These are phyloP conservation scores for Hybognathus amarus DNA, from an alignment of 2,797 vertebrate genomes.

Conservation along the genomic window DNA sequence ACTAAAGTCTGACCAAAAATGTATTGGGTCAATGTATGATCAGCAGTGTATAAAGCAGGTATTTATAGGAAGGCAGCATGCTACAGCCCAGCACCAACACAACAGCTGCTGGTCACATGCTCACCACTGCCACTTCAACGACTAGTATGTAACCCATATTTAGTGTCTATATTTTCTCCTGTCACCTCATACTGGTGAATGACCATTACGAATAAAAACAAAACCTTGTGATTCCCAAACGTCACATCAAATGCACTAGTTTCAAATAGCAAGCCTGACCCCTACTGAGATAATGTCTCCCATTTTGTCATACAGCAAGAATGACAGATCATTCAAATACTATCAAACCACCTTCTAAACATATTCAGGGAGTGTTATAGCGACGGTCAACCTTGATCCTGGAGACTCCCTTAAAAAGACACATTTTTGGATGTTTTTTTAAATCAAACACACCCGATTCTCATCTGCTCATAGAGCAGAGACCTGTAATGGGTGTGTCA, in stretches of 20 bases:
- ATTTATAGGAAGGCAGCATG: conserved; percentile 71
- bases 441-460: conserved; percentile 5
- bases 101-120: conserved; percentile 73
- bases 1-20: not conserved
- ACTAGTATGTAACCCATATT: conserved; percentile 14
- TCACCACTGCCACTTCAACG: conserved; percentile 41
- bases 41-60: conserved; percentile 49
- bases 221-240: not conserved
- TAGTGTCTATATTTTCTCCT: not conserved
- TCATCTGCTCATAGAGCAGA: not conserved
- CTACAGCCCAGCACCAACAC: conserved; percentile 59
- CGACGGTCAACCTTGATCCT: not conserved
- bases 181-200: not conserved
- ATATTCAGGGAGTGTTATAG: not conserved
- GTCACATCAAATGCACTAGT: not conserved
- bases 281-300: not conserved
- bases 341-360: not conserved
- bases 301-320: not conserved
- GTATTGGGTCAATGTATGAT: conserved; percentile 17
- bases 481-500: conserved; percentile 23
- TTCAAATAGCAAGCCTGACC: not conserved
- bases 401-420: not conserved
- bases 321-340: not conserved
- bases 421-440: not conserved
- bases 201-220: not conserved